These are phyloP conservation scores for Coelogynopora nodosa DNA, from an alignment of 2,888 invertebrate genomes.

Conservation along the genomic window DNA sequence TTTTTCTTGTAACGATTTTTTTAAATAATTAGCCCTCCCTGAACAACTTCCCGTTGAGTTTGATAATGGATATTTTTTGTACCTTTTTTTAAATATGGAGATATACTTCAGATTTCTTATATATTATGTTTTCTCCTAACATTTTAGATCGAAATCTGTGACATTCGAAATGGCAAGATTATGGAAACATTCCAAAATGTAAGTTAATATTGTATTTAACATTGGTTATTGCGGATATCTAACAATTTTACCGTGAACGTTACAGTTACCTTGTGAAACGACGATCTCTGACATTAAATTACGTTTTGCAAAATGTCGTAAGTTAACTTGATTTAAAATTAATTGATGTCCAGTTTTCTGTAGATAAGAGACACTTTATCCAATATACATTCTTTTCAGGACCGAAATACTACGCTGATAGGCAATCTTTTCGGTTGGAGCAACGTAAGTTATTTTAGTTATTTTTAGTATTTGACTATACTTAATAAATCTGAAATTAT, in stretches of 20 bases:
- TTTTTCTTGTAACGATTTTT: no score
- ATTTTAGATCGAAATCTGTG: slow-evolving; percentile 10
- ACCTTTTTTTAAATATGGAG: no score
- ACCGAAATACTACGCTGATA: slow-evolving; percentile 32
- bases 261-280: neutral
- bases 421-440: slow-evolving; percentile 29
- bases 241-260: neutral
- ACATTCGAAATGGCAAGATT: slow-evolving; percentile 9
- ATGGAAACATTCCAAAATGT: slow-evolving; percentile 17
- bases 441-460: neutral
- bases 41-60: no score
- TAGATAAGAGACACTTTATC: no score
- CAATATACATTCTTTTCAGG: no score
- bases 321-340: neutral
- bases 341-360: neutral
- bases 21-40: no score
- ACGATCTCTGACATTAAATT: slow-evolving; percentile 2
- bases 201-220: neutral
- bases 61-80: no score
- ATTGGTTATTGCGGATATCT: no score
- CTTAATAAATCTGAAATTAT: no score
- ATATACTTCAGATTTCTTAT: no score
- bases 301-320: slow-evolving; percentile 21
- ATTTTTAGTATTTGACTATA: neutral
- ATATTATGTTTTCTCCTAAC: no score